Evolutionary conservation across 2,797 vertebrate genomes (phyloP).

Genomic region (Perdix hodgsoniae): DNA sequence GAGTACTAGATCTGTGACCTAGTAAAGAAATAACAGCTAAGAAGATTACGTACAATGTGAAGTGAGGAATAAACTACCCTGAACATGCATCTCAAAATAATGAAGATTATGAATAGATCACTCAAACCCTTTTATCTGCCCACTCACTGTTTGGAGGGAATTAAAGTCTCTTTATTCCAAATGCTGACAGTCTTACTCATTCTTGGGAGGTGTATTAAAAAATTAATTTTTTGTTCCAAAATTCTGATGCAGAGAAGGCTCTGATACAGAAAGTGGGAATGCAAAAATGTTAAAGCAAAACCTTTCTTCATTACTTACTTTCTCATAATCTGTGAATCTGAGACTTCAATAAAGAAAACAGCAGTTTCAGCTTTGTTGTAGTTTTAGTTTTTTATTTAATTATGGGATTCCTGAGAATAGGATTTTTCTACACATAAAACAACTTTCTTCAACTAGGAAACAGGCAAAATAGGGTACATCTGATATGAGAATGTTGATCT

Average conservation of each 20-base stretch:
- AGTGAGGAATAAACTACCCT: background rate
- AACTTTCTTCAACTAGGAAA: background rate
- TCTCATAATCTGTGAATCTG: background rate
- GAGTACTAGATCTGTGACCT: background rate
- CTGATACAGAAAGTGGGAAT: background rate
- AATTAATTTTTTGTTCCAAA: background rate
- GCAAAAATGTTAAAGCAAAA: background rate
- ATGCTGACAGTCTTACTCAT: background rate
- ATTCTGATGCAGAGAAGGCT: background rate
- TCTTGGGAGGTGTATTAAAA: background rate
- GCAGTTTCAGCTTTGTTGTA: accelerated
- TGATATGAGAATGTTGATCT: background rate
- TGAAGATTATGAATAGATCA: background rate
- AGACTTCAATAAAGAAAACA: background rate
- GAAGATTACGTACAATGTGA: background rate
- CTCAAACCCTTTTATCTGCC: background rate
- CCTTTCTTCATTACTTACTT: background rate
- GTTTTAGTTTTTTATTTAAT: background rate
- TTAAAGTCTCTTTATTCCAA: background rate
- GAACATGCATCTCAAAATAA: background rate
- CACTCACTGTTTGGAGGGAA: background rate
- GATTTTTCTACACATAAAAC: background rate
- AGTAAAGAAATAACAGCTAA: background rate
- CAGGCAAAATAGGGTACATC: background rate
- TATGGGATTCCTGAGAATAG: background rate